phyloP scores from a whole-genome alignment of 2,113 vertebrate genomes.

The Propithecus coquereli region DNA sequence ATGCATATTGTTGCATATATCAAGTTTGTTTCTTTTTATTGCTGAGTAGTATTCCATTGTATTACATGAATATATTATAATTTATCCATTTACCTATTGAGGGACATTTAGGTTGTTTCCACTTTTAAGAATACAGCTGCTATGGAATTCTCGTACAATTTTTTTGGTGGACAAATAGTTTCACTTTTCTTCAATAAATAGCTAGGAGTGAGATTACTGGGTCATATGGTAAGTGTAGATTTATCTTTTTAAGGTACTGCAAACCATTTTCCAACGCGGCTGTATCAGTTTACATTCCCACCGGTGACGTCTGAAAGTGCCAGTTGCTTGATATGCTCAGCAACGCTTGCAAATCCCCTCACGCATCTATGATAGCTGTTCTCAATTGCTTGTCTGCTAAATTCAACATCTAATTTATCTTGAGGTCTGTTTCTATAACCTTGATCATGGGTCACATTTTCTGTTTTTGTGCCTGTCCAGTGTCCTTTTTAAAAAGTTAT shows the following conservation, averaged over 20 bases:
- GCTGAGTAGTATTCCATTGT: too few relatives aligned
- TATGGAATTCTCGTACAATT: too few relatives aligned
- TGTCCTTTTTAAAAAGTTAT: background rate
- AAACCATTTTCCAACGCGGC: background rate
- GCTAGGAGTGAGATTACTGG: background rate
- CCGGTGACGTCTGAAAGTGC: background rate
- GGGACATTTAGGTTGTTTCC: too few relatives aligned
- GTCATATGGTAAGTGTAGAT: background rate
- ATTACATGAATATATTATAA: too few relatives aligned
- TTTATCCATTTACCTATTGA: too few relatives aligned
- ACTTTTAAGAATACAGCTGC: too few relatives aligned
- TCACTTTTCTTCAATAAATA: background rate
- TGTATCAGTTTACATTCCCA: background rate
- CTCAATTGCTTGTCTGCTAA: background rate
- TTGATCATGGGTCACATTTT: background rate
- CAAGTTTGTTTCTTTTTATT: too few relatives aligned
- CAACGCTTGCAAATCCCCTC: background rate
- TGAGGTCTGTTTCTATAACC: background rate
- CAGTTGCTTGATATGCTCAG: too few relatives aligned
- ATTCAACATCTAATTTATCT: background rate
- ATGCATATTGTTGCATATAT: too few relatives aligned
- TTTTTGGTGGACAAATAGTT: background rate
- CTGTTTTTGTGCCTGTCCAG: background rate
- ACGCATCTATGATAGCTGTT: background rate
- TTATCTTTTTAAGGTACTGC: background rate